Evolutionary conservation across 2,888 invertebrate species (phyloP).

Genomic region (Drosophila vallismaia): DNA sequence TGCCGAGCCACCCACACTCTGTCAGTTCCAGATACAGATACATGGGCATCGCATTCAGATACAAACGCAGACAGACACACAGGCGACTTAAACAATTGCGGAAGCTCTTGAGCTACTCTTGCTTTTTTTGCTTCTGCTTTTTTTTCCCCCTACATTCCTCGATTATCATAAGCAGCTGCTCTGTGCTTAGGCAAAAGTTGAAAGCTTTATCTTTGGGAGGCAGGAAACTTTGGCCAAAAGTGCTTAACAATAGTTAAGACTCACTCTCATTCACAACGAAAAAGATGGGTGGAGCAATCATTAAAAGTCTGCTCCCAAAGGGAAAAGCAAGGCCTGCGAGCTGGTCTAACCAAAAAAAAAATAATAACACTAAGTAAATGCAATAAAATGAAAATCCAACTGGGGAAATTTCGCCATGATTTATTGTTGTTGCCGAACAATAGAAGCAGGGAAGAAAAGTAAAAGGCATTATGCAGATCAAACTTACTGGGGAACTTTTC

Average conservation of each 20-base stretch:
- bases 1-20: constrained; percentile 30
- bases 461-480: constrained; percentile 67
- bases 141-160: constrained; percentile 3
- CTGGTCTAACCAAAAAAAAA: constrained; percentile 18
- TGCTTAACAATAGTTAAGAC: constrained; percentile 67
- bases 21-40: constrained; percentile 1
- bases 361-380: constrained; percentile 77
- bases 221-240: constrained; percentile 51
- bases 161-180: constrained; percentile 38
- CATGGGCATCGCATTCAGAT: background rate
- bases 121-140: background rate
- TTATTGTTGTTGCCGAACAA: constrained; percentile 65
- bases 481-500: constrained; percentile 60
- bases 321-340: constrained; percentile 14
- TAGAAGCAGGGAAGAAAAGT: constrained; percentile 37
- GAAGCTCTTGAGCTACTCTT: constrained; percentile 12
- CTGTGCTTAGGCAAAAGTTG: constrained; percentile 41
- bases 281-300: constrained; percentile 38
- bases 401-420: constrained; percentile 77
- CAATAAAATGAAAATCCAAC: constrained; percentile 80
- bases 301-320: constrained; percentile 41
- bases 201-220: constrained; percentile 62
- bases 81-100: constrained; percentile 24
- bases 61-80: constrained; percentile 14
- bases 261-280: constrained; percentile 6